Base-by-base conservation (phyloP, 1,140 invertebrate genomes). In the Hermetia illucens region DNA sequence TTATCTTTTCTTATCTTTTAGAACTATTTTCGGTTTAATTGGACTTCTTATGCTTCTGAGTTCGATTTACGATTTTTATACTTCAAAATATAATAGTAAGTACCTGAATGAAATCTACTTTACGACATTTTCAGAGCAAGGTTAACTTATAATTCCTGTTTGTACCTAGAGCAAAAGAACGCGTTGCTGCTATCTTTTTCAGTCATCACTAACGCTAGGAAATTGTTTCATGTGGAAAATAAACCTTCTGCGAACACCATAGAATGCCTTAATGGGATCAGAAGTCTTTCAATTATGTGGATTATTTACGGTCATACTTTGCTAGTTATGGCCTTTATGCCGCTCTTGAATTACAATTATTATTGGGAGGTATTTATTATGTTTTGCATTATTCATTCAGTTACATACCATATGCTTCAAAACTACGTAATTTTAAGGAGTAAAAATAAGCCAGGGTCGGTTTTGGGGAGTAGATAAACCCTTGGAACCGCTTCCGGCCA, bases 231-330 rank as follows among this genome's bases (percentile, higher is more conserved):
- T 2, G 10, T 13, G 6, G 31, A 17, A 20, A 29, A 30, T n/a
- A 35, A 12, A 6, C 29, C 21, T 15, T 34, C 38, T 2, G 4
- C 9, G 15, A 20, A 27, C 12, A 20, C 18, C 12, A 30, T 40
- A 3, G 12, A 35, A 3, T 35, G 39, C 17, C 17, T 40, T 2
- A 18, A 40, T 35, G 39, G 39, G 12, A 12, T 40, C 10, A 16
- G 33, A 33, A 27, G 13, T 4, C 6, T 40, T 2, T 38, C 43
- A 22, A 22, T 39, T 2, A 4, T 29, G 9, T 36, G 39, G 38
- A 22, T 39, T n/a, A 22, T 42, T 21, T 40, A 32, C 12, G 30
- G 25, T 15, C 25, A 40, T 36, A 35, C 30, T 8, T 29, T n/a
- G n/a, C n/a, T n/a, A n/a, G n/a, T n/a, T n/a, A n/a, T n/a, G n/a